phyloP scores from a whole-genome alignment of 2,888 invertebrate species.

The Bimastos eiseni region DNA sequence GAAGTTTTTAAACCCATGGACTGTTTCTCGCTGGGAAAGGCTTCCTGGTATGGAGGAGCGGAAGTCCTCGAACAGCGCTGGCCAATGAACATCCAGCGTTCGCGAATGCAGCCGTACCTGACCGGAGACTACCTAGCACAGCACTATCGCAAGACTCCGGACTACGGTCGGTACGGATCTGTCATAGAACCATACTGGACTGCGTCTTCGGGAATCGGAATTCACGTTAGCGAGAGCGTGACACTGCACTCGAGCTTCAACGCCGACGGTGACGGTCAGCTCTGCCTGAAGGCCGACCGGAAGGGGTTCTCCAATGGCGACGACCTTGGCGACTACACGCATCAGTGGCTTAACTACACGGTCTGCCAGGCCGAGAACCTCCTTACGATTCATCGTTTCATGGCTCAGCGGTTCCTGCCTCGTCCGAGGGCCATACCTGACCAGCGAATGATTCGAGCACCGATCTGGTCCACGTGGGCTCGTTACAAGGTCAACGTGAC shows the following conservation, averaged over 20 bases:
- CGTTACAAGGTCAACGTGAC: slow-evolving; percentile 73
- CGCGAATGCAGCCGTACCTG: slow-evolving; percentile 51
- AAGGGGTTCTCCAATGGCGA: background rate
- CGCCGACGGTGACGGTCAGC: slow-evolving; percentile 66
- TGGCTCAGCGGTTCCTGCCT: slow-evolving; percentile 69
- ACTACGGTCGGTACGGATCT: slow-evolving; percentile 53
- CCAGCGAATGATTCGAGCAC: slow-evolving; percentile 74
- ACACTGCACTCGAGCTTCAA: slow-evolving; percentile 80
- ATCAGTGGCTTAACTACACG: slow-evolving; percentile 64
- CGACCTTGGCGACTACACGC: background rate
- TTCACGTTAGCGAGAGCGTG: slow-evolving; percentile 70
- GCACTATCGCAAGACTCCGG: slow-evolving; percentile 23
- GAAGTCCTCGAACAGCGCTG: slow-evolving; percentile 78
- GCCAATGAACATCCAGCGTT: slow-evolving; percentile 71
- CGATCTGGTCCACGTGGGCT: slow-evolving; percentile 89
- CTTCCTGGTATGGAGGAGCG: slow-evolving; percentile 81
- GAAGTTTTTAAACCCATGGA: slow-evolving; percentile 28
- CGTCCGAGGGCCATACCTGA: slow-evolving; percentile 72
- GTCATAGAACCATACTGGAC: slow-evolving; percentile 67
- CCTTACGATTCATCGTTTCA: slow-evolving; percentile 70
- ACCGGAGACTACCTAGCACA: slow-evolving; percentile 45
- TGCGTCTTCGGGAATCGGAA: slow-evolving; percentile 71
- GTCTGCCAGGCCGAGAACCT: slow-evolving; percentile 68
- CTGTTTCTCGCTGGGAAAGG: slow-evolving; percentile 34
- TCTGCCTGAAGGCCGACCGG: slow-evolving; percentile 49